Evolutionary conservation across 2,113 vertebrate genomes (phyloP).

Genomic region (Phaetusa simplex): DNA sequence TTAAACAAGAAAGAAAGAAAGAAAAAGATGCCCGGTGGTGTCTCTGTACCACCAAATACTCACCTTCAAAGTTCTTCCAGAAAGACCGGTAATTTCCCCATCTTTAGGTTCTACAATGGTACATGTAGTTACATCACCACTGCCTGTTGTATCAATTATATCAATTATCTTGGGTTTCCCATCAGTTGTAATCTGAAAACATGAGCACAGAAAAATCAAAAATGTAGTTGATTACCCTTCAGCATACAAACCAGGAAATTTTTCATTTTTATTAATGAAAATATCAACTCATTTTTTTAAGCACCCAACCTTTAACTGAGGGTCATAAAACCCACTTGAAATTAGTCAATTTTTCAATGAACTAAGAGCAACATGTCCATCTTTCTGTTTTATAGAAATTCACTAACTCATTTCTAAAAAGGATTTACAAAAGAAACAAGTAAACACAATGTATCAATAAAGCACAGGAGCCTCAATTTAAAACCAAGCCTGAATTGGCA

Average conservation of each 20-base stretch:
- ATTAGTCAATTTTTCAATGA: neutral
- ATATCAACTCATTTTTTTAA: neutral
- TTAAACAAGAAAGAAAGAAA: neutral
- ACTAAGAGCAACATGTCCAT: neutral
- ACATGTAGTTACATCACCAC: slow-evolving; percentile 93
- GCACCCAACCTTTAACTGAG: neutral
- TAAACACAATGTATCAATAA: neutral
- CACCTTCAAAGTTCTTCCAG: slow-evolving; percentile 91
- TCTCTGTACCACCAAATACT: neutral
- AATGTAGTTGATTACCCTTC: neutral
- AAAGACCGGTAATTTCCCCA: slow-evolving; percentile 85
- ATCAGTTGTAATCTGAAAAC: slow-evolving; percentile 88
- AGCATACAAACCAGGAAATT: neutral
- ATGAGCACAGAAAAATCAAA: neutral
- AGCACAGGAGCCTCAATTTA: neutral
- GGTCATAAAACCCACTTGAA: neutral
- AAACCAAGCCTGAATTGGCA: neutral
- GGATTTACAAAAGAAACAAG: neutral
- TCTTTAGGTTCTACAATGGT: slow-evolving; percentile 88
- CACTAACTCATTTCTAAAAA: neutral
- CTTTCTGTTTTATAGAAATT: neutral
- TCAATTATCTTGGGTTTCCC: slow-evolving; percentile 96
- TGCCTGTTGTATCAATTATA: slow-evolving; percentile 98
- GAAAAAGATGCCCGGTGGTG: neutral
- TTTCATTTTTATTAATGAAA: neutral